Percentiles rank a stretch among this genome's conserved stretches.
These are phyloP conservation scores for Microplitis mediator DNA, from an alignment of 1,140 invertebrate genomes.

Conservation along the genomic window DNA sequence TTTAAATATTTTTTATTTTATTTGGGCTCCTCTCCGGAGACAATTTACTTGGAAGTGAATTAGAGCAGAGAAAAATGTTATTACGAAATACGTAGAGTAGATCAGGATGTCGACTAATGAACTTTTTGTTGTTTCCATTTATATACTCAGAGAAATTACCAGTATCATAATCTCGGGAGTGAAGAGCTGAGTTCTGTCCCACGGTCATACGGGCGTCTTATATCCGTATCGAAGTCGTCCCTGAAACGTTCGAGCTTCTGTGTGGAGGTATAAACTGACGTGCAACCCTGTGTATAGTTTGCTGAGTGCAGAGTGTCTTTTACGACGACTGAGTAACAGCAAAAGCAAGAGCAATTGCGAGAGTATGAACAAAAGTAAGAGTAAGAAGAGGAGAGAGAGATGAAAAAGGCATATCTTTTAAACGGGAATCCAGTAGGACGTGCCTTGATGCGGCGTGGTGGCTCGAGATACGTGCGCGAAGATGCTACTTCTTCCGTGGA, in stretches of 20 bases:
- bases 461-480: conserved; percentile 57
- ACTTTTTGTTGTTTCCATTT: not conserved
- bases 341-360: not conserved
- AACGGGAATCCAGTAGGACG: conserved; percentile 59
- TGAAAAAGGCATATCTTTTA: conserved; percentile 28
- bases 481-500: conserved; percentile 56
- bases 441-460: conserved; percentile 59
- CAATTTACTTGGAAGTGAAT: no score
- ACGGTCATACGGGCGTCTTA: conserved; percentile 1
- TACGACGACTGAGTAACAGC: not conserved
- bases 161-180: conserved; percentile 16
- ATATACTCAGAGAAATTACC: not conserved
- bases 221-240: conserved; percentile 17
- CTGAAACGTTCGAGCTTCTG: conserved; percentile 14
- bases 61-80: no score
- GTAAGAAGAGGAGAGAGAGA: conserved; percentile 40
- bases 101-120: not conserved
- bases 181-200: conserved; percentile 1
- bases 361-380: not conserved
- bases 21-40: not conserved
- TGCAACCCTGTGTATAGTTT: not conserved
- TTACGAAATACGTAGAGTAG: not conserved
- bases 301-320: not conserved
- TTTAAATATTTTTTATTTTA: not conserved
- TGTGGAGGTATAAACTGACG: not conserved